Base-by-base conservation (phyloP, 2,797 vertebrate genomes). In the Zalophus californianus region DNA sequence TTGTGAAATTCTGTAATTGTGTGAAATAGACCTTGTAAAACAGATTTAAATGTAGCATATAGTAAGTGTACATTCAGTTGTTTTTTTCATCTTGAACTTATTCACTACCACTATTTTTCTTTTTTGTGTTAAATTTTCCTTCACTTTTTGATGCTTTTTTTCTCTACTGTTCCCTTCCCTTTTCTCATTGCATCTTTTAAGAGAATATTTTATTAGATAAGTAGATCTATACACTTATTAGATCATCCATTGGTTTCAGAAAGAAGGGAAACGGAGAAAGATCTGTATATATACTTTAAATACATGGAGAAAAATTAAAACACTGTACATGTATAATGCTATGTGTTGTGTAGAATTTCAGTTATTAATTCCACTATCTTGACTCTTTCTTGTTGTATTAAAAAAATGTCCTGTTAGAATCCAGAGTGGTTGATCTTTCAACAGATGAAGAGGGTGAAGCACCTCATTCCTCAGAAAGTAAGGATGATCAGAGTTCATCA, bases 401-500 rank as follows among this genome's bases (percentile, higher is more conserved):
- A 38, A 35, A 89, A 78, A 79, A 80, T 89, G 7, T 82, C n/a
- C 58, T 73, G 0, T 87, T 95, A 97, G 90, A 97, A 84, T 86
- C 85, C 68, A 95, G 66, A 94, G 52, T 11, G 21, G 41, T 38
- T 79, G 90, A 77, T 50, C 38, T 86, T 90, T 94, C 96, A 66
- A 8, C 92, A 0, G 95, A 97, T 12, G 92, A 97, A 95, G 96
- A 98, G 29, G 85, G 90, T 52, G 96, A 29, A 91, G 21, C 35
- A 38, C 32, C 38, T n/a, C 16, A 32, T 52, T 85, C 88, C 16
- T 89, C 62, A 38, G 96, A 88, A 88, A 96, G 21, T 70, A 18
- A 86, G 3, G 68, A 54, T 79, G 66, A 84, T 70, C 80, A 72
- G 87, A 86, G 50, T 75, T 87, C 68, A 25, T 86, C 92, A 72